Conservation (phyloP, 2,888 invertebrate species). For the Eupsilia transversa region DNA sequence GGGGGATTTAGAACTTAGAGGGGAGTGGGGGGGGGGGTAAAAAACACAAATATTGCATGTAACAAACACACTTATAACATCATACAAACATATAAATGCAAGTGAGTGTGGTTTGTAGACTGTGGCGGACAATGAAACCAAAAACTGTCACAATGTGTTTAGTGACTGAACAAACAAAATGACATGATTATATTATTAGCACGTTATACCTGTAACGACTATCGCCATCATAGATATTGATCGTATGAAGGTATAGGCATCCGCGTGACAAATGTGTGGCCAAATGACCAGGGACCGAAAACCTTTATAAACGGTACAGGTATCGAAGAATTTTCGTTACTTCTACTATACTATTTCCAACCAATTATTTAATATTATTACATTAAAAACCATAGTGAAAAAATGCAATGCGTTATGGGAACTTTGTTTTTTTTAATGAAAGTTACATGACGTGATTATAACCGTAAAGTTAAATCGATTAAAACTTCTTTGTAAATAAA, state of each 20-base stretch:
- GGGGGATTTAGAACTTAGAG: slow-evolving; percentile 64
- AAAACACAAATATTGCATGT: slow-evolving; percentile 63
- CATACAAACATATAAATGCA: slow-evolving; percentile 86
- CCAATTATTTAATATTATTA: too few relatives aligned
- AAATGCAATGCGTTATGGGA: too few relatives aligned
- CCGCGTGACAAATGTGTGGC: slow-evolving; percentile 70
- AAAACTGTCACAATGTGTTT: slow-evolving; percentile 60
- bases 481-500: too few relatives aligned
- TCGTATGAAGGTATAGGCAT: slow-evolving; percentile 78
- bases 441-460: too few relatives aligned
- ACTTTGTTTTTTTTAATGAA: too few relatives aligned
- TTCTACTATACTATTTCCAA: too few relatives aligned
- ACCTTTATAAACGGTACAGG: too few relatives aligned
- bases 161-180: slow-evolving; percentile 56
- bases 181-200: slow-evolving; percentile 52
- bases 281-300: too few relatives aligned
- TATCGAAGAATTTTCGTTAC: too few relatives aligned
- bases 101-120: slow-evolving; percentile 89
- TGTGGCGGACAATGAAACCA: slow-evolving; percentile 82
- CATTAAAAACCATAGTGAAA: too few relatives aligned
- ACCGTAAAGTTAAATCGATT: too few relatives aligned
- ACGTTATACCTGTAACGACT: slow-evolving; percentile 54
- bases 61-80: slow-evolving; percentile 71
- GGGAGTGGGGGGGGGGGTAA: slow-evolving; percentile 58
- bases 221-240: slow-evolving; percentile 81